Conservation (phyloP, 2,888 invertebrate species). For the Lasioglossum oenotherae region DNA sequence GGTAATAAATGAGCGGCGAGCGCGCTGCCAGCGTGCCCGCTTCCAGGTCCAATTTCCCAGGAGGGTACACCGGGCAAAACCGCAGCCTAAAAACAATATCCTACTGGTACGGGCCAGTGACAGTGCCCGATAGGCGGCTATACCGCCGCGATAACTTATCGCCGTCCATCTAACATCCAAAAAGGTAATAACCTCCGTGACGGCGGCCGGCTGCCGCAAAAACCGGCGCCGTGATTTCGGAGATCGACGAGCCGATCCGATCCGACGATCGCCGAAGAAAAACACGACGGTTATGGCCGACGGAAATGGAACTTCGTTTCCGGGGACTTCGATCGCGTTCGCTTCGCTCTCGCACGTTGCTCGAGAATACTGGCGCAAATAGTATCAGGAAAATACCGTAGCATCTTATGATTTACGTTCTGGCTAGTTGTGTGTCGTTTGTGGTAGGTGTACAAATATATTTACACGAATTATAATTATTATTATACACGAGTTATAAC, state of each 20-base stretch:
- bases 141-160: slow-evolving; percentile 71
- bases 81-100: slow-evolving; percentile 82
- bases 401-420: background rate
- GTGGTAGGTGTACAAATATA: background rate
- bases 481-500: too few relatives aligned
- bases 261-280: background rate
- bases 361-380: background rate
- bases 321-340: background rate
- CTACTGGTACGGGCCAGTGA: slow-evolving; percentile 73
- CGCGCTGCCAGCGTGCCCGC: slow-evolving; percentile 74
- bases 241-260: slow-evolving; percentile 37
- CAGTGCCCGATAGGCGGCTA: slow-evolving; percentile 75
- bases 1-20: slow-evolving; percentile 82
- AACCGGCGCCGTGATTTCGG: slow-evolving; percentile 57
- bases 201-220: slow-evolving; percentile 46
- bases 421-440: background rate
- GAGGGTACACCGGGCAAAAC: slow-evolving; percentile 78
- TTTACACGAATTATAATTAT: too few relatives aligned
- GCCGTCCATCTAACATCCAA: slow-evolving; percentile 67
- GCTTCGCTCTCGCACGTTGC: background rate
- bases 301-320: slow-evolving; percentile 10
- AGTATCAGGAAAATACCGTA: too few relatives aligned
- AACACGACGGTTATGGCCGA: slow-evolving; percentile 1
- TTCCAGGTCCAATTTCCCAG: slow-evolving; percentile 80
- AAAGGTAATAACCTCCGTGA: slow-evolving; percentile 65